Percentiles rank a stretch among this genome's conserved stretches.
These are phyloP conservation scores for Thelaira solivaga DNA, from an alignment of 2,888 invertebrate species.

Conservation along the genomic window DNA sequence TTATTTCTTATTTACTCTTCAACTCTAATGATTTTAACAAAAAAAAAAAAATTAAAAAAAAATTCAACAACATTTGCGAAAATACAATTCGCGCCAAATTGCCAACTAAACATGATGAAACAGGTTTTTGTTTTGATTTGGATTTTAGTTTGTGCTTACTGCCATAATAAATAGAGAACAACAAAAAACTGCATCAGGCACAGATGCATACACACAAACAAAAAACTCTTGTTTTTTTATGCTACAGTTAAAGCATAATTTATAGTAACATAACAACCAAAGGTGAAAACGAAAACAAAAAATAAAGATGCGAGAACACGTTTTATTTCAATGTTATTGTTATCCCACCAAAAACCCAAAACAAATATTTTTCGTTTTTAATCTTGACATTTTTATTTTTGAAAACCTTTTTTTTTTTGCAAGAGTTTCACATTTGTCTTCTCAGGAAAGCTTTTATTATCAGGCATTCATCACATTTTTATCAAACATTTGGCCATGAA, in stretches of 20 bases:
- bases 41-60: background rate
- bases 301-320: constrained; percentile 24
- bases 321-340: constrained; percentile 12
- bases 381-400: too few relatives aligned
- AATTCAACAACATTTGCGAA: background rate
- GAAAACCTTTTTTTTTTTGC: too few relatives aligned
- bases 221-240: background rate
- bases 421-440: too few relatives aligned
- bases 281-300: background rate
- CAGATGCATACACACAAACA: background rate
- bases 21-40: background rate
- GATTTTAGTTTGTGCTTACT: constrained; percentile 9
- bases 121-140: constrained; percentile 2
- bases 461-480: too few relatives aligned
- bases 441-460: too few relatives aligned
- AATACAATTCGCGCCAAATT: constrained; percentile 54
- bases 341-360: too few relatives aligned
- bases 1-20: background rate
- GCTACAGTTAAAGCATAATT: constrained; percentile 41
- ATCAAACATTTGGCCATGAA: too few relatives aligned
- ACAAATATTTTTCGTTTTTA: too few relatives aligned
- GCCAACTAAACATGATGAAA: constrained; percentile 17
- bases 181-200: background rate
- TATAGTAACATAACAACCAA: too few relatives aligned
- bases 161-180: background rate